Base-by-base conservation (phyloP, 2,113 vertebrate species). In the Emberiza fucata region DNA sequence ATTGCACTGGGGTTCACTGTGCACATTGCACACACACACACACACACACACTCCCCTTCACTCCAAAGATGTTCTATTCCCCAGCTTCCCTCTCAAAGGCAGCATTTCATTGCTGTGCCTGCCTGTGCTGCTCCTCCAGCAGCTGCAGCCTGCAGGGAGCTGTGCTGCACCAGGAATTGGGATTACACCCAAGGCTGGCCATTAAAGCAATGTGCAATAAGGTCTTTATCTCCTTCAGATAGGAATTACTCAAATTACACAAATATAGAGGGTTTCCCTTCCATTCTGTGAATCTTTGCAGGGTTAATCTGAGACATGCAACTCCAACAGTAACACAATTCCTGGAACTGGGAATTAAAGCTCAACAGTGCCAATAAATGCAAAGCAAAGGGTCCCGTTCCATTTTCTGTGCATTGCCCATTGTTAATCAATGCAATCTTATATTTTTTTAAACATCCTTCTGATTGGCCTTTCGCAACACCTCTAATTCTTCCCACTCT, bases 41-140 rank as follows among this genome's bases (percentile, higher is more conserved):
- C 45, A 25, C 51, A 33, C 56, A 14, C 56, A 20, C 42, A 4
- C 18, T 57, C 64, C 44, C 39, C 39, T 86, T 48, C 21, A 5
- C 48, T 86, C 82, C 79, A 64, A 68, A 81, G 76, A 56, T 31
- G 51, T 39, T 90, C 83, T 22, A 54, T 93, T 75, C 48, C 42
- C 28, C 60, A 85, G 56, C 79, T 85, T 37, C 56, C 72, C 4
- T 4, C 75, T 64, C 79, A 63, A 83, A 87, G 68, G 75, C 86
- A 73, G 71, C 56, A 1, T 84, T 83, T 88, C 85, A 47, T 7
- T 12, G 7, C 72, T 42, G 45, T 1, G 6, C 29, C 78, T 25
- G 66, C 61, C 77, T 37, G 25, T 24, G 42, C 75, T 76, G 93
- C 81, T 84, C 45, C 66, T 16, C 2, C 2, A 65, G 86, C 77